A percentile compares a stretch with the other conserved stretches of the same genome.
Evolutionary conservation across 2,113 vertebrate species (phyloP).

Genomic region (mouse (Mus musculus)): DNA sequence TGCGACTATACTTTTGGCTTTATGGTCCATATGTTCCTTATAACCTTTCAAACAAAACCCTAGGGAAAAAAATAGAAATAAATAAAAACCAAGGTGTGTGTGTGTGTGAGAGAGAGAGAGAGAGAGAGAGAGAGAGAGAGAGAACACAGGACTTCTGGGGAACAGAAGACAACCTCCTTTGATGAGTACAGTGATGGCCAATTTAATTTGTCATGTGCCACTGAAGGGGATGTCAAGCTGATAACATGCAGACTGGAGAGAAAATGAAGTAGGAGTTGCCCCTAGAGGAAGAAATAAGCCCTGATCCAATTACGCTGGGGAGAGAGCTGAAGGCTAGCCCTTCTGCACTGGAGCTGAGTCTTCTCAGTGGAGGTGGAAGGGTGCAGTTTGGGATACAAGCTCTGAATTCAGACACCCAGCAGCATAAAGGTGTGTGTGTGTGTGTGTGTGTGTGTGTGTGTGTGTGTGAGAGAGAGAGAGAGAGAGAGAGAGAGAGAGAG

Average conservation of each 20-base stretch:
- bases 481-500: background rate
- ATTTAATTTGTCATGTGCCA: conserved; percentile 75
- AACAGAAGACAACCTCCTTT: conserved; percentile 22
- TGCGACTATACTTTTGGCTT: conserved; percentile 29
- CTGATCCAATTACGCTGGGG: conserved; percentile 6
- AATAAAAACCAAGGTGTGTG: background rate
- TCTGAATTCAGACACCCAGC: conserved; percentile 38
- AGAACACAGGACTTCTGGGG: background rate
- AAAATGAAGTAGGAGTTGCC: conserved; percentile 68
- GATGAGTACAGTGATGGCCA: conserved; percentile 63
- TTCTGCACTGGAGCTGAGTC: background rate
- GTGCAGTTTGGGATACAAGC: conserved; percentile 18
- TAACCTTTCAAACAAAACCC: background rate
- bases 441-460: too few species aligned
- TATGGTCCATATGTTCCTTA: conserved; percentile 23
- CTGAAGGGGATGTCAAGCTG: conserved; percentile 68
- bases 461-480: background rate
- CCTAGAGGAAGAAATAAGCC: conserved; percentile 43
- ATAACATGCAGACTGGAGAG: conserved; percentile 64
- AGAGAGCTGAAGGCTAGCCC: background rate
- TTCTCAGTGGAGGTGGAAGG: background rate
- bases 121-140: background rate
- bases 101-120: background rate
- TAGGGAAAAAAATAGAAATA: background rate
- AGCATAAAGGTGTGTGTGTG: background rate